Conservation (phyloP, 2,113 vertebrate species). For the Seriola rivoliana region DNA sequence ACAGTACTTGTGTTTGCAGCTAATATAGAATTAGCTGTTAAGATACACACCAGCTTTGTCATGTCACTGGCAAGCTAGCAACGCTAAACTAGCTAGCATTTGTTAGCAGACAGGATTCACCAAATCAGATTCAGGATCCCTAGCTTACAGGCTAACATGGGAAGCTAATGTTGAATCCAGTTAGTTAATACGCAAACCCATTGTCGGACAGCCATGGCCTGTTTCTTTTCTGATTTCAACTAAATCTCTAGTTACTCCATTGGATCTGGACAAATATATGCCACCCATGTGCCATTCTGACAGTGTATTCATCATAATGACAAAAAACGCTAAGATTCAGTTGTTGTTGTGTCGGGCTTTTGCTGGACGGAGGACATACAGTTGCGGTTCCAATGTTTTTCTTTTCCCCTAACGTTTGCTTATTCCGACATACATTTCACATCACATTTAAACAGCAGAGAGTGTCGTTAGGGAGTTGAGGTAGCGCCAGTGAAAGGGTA, state of each 20-base stretch:
- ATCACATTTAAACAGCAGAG: neutral
- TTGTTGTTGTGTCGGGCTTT: neutral
- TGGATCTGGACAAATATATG: neutral
- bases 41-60: slow-evolving; percentile 55
- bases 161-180: slow-evolving; percentile 9
- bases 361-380: neutral
- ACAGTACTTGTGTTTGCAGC: rapidly evolving
- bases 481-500: rapidly evolving
- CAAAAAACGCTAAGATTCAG: neutral
- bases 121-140: slow-evolving; percentile 45
- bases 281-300: rapidly evolving
- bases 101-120: slow-evolving; percentile 59
- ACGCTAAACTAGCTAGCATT: slow-evolving; percentile 58
- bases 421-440: neutral
- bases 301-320: neutral
- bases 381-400: neutral
- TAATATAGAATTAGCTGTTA: neutral
- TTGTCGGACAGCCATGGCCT: slow-evolving; percentile 40
- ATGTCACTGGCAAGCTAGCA: slow-evolving; percentile 64
- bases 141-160: slow-evolving; percentile 54
- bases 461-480: too few relatives aligned
- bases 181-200: neutral
- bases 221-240: neutral
- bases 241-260: too few relatives aligned
- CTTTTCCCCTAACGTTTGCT: neutral